Base-by-base conservation (phyloP, 2,797 vertebrate species). In the Halcyon leucocephala region DNA sequence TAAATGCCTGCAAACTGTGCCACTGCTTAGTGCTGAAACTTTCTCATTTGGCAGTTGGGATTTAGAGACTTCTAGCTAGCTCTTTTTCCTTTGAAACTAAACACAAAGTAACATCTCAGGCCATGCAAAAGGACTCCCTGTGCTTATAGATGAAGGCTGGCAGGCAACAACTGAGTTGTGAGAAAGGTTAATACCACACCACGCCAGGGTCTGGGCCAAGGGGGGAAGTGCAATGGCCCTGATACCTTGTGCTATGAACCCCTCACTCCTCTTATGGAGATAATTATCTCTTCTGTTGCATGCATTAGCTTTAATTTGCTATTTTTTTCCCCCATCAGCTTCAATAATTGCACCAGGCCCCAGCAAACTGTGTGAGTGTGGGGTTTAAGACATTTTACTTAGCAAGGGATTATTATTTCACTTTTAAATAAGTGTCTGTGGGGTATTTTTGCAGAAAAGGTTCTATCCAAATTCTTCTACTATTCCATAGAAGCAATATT, bases 1-100 rank as follows among this genome's bases (percentile, higher is more conserved):
- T 97, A 96, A 97, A 96, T 93, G 65, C 77, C 58, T 95, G 85
- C 71, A 86, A 95, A 97, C 72, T 92, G 57, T 25, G 66, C 55
- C 95, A 90, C 62, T 95, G 35, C 93, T 92, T 90, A 94, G 65
- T 52, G 76, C 85, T 76, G 28, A 97, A 97, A 93, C 48, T 92
- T 96, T 91, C 86, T 92, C 87, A 51, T 93, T 95, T 97, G 96
- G 97, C 86, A 94, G 71, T 46, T 95, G 52, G 77, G 39, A 89
- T 93, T 96, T 82, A 88, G 55, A 90, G 84, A 83, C 55, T 90
- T 70, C 22, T 70, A 69, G 87, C 9, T n/a, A 90, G 61, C 29
- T 82, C 69, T 92, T 82, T 95, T 82, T 74, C 67, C 81, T 85
- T 72, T 94, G 82, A 92, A 94, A 84, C 28, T 51, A 81, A 85